A percentile compares a stretch with the other conserved stretches of the same genome.
Conservation (phyloP, 2,888 invertebrate species). For the Agrilus biguttatus region DNA sequence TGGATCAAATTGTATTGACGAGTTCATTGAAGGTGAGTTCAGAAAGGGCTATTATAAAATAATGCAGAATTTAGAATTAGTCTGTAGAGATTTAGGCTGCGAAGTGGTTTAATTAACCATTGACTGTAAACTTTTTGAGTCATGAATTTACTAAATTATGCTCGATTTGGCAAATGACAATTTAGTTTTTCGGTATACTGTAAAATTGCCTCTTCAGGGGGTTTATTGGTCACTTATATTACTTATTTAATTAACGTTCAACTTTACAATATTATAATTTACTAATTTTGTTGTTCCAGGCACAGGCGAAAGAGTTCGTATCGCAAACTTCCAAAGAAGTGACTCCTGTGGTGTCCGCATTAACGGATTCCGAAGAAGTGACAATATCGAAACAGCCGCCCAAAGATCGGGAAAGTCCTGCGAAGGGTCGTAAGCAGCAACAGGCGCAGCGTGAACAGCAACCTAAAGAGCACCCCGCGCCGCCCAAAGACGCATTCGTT, state of each 20-base stretch:
- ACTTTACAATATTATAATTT: background rate
- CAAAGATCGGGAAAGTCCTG: constrained; percentile 29
- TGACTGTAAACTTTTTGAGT: too few relatives aligned
- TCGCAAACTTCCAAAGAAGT: constrained; percentile 24
- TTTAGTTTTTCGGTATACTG: too few relatives aligned
- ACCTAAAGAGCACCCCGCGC: constrained; percentile 12
- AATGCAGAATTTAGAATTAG: too few relatives aligned
- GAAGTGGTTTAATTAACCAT: too few relatives aligned
- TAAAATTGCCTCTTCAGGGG: too few relatives aligned
- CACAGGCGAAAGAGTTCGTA: constrained; percentile 29
- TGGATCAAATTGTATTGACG: constrained; percentile 23
- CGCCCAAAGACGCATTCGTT: constrained; percentile 4
- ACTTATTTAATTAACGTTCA: too few relatives aligned
- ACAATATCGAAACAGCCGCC: constrained; percentile 30
- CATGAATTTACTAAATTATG: too few relatives aligned
- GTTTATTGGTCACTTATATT: too few relatives aligned
- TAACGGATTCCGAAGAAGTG: constrained; percentile 52
- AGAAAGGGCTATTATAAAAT: background rate
- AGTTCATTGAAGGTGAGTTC: constrained; percentile 28
- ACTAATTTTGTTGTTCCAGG: constrained; percentile 16
- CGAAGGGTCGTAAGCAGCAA: constrained; percentile 22
- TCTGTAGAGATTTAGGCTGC: too few relatives aligned
- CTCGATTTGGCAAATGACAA: too few relatives aligned
- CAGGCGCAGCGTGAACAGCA: constrained; percentile 3
- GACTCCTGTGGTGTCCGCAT: constrained; percentile 57